phyloP scores from a whole-genome alignment of 2,797 vertebrate species.

The Prionace glauca region DNA sequence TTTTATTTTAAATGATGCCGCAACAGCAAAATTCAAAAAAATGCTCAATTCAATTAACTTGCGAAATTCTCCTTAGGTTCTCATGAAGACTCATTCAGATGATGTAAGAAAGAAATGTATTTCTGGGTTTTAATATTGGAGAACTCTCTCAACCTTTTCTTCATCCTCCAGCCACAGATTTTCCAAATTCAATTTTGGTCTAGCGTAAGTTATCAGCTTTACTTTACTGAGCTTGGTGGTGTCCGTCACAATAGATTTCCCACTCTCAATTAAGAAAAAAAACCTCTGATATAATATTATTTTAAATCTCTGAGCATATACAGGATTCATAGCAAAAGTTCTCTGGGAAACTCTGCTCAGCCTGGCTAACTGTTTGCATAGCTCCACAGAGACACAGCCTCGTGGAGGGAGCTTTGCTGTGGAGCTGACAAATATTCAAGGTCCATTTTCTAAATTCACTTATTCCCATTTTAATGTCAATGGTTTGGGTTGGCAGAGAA shows the following conservation, averaged over 20 bases:
- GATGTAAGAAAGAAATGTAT: background rate
- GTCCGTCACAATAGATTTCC: background rate
- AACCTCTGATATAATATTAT: background rate
- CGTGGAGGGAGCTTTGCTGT: background rate
- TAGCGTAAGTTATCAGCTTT: background rate
- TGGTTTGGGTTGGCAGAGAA: conserved; percentile 30
- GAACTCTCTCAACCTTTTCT: background rate
- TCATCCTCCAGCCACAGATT: background rate
- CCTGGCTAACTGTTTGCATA: background rate
- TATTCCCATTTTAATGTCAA: conserved; percentile 25
- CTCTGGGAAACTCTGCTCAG: background rate
- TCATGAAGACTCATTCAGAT: background rate
- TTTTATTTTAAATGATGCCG: background rate
- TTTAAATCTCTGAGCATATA: background rate
- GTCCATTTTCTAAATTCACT: background rate
- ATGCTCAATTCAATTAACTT: background rate
- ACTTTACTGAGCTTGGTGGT: background rate
- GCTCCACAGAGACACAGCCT: background rate
- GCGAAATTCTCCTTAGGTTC: background rate
- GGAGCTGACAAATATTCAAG: conserved; percentile 6
- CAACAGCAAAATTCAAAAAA: background rate
- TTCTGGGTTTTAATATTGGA: background rate
- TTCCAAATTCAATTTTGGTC: background rate
- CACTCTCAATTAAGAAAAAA: background rate
- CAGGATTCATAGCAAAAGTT: background rate